Conservation (phyloP, 2,797 vertebrate genomes). For the Apogon talboti region DNA sequence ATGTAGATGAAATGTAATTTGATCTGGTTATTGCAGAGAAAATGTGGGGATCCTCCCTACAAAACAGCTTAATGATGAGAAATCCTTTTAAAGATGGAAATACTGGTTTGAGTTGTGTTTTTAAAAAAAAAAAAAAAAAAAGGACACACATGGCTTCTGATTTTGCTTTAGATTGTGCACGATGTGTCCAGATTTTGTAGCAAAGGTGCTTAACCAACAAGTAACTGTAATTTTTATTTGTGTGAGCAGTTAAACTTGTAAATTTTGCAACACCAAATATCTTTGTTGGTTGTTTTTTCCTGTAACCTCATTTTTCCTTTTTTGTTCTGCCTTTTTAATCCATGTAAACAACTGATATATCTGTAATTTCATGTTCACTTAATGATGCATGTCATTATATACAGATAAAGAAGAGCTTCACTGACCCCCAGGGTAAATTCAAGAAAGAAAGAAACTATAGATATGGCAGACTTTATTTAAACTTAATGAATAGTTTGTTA, state of each 20-base stretch:
- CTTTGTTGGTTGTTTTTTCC: too few species aligned
- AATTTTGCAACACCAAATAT: neutral
- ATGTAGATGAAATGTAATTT: conserved; percentile 30
- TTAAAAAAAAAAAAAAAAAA: neutral
- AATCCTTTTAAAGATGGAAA: neutral
- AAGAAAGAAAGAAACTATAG: too few species aligned
- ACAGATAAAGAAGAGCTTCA: too few species aligned
- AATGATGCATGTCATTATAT: too few species aligned
- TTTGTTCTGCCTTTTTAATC: too few species aligned
- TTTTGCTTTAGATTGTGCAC: conserved; percentile 3
- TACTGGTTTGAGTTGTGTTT: conserved; percentile 15
- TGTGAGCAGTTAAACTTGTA: neutral
- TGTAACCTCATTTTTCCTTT: neutral
- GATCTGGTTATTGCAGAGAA: conserved; percentile 15
- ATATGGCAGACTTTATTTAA: too few species aligned
- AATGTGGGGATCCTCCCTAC: conserved; percentile 21
- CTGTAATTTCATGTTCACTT: too few species aligned
- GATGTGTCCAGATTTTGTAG: neutral
- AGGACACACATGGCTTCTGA: neutral
- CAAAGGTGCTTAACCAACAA: neutral
- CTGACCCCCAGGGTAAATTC: too few species aligned
- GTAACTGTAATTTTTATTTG: neutral
- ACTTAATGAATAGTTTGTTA: too few species aligned
- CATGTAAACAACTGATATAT: too few species aligned
- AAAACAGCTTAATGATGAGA: conserved; percentile 11